A percentile compares a stretch with the other conserved stretches of the same genome.
Conservation (phyloP, 2,797 vertebrate species). For the Rhadinocentrus ornatus region DNA sequence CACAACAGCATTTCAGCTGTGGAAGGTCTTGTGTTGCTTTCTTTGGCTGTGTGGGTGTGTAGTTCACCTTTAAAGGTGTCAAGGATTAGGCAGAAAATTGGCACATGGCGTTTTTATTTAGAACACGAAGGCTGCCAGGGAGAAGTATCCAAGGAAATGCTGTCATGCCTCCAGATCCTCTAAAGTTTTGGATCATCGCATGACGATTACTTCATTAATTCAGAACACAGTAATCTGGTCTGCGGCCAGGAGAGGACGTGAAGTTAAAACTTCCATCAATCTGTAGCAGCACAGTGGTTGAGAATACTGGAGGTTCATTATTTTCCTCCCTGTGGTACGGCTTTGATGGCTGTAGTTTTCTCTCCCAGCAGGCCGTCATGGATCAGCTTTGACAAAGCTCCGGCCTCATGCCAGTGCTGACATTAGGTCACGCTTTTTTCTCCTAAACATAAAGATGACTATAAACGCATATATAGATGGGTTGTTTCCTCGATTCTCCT, state of each 20-base stretch:
- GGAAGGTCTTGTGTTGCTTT: neutral
- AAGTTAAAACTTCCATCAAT: conserved; percentile 18
- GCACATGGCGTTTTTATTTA: conserved; percentile 24
- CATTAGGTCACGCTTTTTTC: conserved; percentile 3
- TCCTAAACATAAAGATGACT: conserved; percentile 8
- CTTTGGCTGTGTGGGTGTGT: neutral
- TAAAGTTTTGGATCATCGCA: conserved; percentile 14
- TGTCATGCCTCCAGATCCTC: conserved; percentile 1
- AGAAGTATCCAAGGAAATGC: neutral
- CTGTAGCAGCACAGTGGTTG: conserved; percentile 14
- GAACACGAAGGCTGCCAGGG: neutral
- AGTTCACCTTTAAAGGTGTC: conserved; percentile 35
- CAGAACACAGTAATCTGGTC: conserved; percentile 2
- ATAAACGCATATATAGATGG: conserved; percentile 6
- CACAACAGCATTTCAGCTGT: neutral
- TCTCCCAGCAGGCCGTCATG: conserved; percentile 18
- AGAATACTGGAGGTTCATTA: conserved; percentile 36
- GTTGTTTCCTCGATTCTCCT: conserved; percentile 7
- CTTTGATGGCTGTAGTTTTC: conserved; percentile 36
- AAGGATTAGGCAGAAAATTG: conserved; percentile 35
- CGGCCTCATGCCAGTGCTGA: conserved; percentile 7
- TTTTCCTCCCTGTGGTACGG: conserved; percentile 41
- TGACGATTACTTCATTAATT: conserved; percentile 27
- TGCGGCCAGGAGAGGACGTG: conserved; percentile 6
- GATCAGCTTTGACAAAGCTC: conserved; percentile 27